phyloP scores from a whole-genome alignment of 1,140 invertebrate species.

The Drosophila orosa region DNA sequence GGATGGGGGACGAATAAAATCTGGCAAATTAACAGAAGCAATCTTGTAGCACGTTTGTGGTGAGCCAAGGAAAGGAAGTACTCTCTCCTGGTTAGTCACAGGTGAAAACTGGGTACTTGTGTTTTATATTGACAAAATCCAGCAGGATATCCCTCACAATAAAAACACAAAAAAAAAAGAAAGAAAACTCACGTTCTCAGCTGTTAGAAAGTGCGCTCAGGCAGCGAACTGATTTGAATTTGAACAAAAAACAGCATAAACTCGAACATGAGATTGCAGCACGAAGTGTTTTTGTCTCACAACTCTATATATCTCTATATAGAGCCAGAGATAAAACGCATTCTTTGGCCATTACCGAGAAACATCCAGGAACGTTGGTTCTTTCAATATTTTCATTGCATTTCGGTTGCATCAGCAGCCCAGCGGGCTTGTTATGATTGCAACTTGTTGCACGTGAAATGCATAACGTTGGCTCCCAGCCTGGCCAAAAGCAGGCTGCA shows the following conservation, averaged over 20 bases:
- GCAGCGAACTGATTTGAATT: constrained; percentile 21
- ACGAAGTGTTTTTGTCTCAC: constrained; percentile 47
- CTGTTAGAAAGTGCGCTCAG: background rate
- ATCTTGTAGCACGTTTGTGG: constrained; percentile 24
- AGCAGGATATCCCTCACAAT: too few species aligned
- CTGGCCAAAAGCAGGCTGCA: constrained; percentile 14
- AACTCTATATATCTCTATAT: constrained; percentile 18
- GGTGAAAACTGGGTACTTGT: background rate
- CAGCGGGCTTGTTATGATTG: constrained; percentile 72
- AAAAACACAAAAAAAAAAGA: background rate
- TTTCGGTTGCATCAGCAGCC: constrained; percentile 63
- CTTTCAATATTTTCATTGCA: constrained; percentile 78
- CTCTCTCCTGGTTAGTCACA: constrained; percentile 4
- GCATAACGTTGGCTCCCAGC: constrained; percentile 64
- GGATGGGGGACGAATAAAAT: constrained; percentile 19
- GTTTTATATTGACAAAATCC: background rate
- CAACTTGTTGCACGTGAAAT: constrained; percentile 82
- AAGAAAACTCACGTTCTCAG: background rate
- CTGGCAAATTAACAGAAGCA: constrained; percentile 38
- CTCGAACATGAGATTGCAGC: constrained; percentile 24
- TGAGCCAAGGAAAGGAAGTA: background rate
- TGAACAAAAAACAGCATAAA: constrained; percentile 12
- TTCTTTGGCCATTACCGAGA: constrained; percentile 31
- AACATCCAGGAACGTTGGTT: constrained; percentile 44
- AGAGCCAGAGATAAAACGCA: constrained; percentile 3